Evolutionary conservation across 1,140 invertebrate species (phyloP).

Genomic region (Andrena cerasifolii): DNA sequence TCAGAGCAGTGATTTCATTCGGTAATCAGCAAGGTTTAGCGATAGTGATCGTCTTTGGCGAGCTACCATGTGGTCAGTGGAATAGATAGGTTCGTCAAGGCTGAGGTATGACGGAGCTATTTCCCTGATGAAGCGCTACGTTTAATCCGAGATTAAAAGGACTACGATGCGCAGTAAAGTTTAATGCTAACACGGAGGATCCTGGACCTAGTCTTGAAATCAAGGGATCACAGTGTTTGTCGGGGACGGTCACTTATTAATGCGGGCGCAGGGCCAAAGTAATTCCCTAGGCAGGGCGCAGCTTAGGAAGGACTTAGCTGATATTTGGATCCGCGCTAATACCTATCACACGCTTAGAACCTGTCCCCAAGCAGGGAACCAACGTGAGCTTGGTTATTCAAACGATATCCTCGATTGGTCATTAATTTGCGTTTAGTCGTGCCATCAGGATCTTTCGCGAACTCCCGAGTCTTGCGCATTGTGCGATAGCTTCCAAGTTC

Average conservation of each 20-base stretch:
- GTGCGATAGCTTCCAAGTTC: too few relatives aligned
- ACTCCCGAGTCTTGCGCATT: too few relatives aligned
- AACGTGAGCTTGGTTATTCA: too few relatives aligned
- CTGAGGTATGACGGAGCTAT: constrained; percentile 22
- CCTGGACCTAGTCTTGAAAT: constrained; percentile 58
- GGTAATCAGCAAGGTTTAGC: too few relatives aligned
- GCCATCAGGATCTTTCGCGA: too few relatives aligned
- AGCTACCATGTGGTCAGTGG: background rate
- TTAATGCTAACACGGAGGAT: constrained; percentile 54
- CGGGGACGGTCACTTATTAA: constrained; percentile 72
- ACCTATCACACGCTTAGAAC: constrained; percentile 52
- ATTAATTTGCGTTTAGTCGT: background rate
- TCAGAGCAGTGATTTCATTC: too few relatives aligned
- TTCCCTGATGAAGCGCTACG: constrained; percentile 46
- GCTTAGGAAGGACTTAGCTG: constrained; percentile 69
- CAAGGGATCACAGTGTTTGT: constrained; percentile 67
- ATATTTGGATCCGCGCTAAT: constrained; percentile 68
- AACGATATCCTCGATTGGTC: background rate
- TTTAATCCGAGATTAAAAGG: constrained; percentile 55
- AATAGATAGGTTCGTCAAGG: background rate
- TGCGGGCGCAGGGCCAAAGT: constrained; percentile 69
- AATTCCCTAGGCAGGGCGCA: constrained; percentile 62
- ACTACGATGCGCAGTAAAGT: constrained; percentile 45
- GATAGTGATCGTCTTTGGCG: background rate
- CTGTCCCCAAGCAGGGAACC: background rate